Percentiles rank a stretch among this genome's conserved stretches.
Conservation (phyloP, 2,888 invertebrate species). For the Sturmia bella region DNA sequence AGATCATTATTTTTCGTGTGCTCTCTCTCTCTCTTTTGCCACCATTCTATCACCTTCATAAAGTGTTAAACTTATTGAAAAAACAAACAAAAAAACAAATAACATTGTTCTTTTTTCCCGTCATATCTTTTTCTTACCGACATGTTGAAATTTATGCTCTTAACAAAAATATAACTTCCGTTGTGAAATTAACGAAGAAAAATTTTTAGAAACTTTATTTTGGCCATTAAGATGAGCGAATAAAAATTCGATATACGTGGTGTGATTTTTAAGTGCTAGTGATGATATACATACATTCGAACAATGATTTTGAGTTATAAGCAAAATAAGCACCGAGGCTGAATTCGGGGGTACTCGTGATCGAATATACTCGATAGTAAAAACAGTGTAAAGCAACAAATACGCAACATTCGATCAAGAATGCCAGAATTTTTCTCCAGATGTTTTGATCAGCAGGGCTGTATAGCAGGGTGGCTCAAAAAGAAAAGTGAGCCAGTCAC, state of each 20-base stretch:
- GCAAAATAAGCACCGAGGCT: too few relatives aligned
- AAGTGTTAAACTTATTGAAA: slow-evolving; percentile 45
- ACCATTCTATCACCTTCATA: slow-evolving; percentile 41
- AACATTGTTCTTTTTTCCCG: slow-evolving; percentile 17
- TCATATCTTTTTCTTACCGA: slow-evolving; percentile 17
- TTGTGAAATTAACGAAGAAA: slow-evolving; percentile 15
- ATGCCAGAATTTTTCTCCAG: too few relatives aligned
- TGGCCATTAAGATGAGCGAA: background rate
- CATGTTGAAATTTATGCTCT: slow-evolving; percentile 21
- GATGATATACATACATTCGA: too few relatives aligned
- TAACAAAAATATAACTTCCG: slow-evolving; percentile 45
- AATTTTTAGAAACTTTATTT: background rate
- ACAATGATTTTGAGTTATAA: too few relatives aligned
- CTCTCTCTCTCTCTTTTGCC: background rate
- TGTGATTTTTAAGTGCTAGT: too few relatives aligned
- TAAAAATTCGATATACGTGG: background rate
- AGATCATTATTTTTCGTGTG: slow-evolving; percentile 24
- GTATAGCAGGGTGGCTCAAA: too few relatives aligned
- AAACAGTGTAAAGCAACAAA: too few relatives aligned
- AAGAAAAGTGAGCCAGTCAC: too few relatives aligned
- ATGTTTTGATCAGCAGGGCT: too few relatives aligned
- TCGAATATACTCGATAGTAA: too few relatives aligned
- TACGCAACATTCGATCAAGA: too few relatives aligned
- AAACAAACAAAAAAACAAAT: background rate
- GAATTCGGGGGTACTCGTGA: too few relatives aligned